Evolutionary conservation across 2,888 invertebrate species (phyloP).

Genomic region (Diaprepes abbreviatus): DNA sequence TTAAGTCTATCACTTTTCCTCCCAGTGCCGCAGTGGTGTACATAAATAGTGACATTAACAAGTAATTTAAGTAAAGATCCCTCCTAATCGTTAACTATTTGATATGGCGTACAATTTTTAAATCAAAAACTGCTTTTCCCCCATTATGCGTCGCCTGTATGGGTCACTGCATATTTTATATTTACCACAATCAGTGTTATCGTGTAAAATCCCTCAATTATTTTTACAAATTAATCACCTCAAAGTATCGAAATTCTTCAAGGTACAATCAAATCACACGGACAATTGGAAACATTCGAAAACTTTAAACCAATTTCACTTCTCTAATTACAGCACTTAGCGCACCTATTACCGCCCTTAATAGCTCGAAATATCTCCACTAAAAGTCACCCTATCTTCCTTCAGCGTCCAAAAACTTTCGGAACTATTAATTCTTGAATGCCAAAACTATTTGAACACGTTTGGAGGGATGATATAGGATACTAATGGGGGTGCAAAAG

Average conservation of each 20-base stretch:
- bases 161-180: no score
- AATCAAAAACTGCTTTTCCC: no score
- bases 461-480: slow-evolving; percentile 33
- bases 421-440: slow-evolving; percentile 49
- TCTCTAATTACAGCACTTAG: slow-evolving; percentile 47
- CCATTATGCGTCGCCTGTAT: no score
- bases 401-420: slow-evolving; percentile 46
- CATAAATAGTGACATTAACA: no score
- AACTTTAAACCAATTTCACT: slow-evolving; percentile 31
- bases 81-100: no score
- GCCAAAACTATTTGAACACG: slow-evolving; percentile 47
- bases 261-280: neutral
- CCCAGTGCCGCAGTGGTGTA: no score
- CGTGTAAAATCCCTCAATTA: no score
- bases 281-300: slow-evolving; percentile 25
- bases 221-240: no score
- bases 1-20: no score
- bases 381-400: slow-evolving; percentile 41
- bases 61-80: no score
- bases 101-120: no score
- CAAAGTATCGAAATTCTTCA: neutral
- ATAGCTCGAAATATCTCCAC: slow-evolving; percentile 48
- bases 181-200: no score
- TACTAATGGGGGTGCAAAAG: slow-evolving; percentile 31
- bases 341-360: slow-evolving; percentile 47